A percentile compares a stretch with the other conserved stretches of the same genome.
Evolutionary conservation across 2,797 vertebrate genomes (phyloP).

Genomic region (Ispidina lecontei): DNA sequence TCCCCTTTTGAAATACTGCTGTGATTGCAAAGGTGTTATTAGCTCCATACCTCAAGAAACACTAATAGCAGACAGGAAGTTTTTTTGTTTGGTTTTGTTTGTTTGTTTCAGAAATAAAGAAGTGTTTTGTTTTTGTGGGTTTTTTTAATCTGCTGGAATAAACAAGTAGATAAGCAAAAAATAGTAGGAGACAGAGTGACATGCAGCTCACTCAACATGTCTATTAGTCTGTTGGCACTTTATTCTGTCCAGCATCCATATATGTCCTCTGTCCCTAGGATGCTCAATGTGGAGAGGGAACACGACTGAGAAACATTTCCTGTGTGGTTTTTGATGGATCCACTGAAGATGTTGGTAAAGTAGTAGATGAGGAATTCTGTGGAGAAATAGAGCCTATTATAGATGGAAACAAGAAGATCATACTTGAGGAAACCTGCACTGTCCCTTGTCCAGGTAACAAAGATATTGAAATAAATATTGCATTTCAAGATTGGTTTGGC

Average conservation of each 20-base stretch:
- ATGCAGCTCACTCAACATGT: not conserved
- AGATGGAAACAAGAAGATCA: conserved; percentile 83
- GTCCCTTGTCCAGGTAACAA: conserved; percentile 94
- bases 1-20: not conserved
- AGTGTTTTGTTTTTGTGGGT: not conserved
- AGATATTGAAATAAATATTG: not conserved
- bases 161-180: not conserved
- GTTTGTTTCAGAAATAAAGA: not conserved
- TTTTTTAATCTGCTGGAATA: not conserved
- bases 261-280: conserved; percentile 78
- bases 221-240: not conserved
- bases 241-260: not conserved
- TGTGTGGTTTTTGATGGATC: conserved; percentile 94
- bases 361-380: conserved; percentile 94
- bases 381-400: conserved; percentile 83
- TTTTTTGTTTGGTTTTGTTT: not conserved
- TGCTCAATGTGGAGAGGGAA: conserved; percentile 93
- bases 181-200: not conserved
- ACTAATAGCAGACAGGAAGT: not conserved
- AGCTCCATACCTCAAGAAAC: not conserved
- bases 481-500: not conserved
- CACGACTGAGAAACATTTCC: conserved; percentile 88
- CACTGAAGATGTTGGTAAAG: conserved; percentile 77
- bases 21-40: not conserved
- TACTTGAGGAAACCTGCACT: conserved; percentile 88